Evolutionary conservation across 2,888 invertebrate genomes (phyloP).

Genomic region (Euspilapteryx auroguttella): DNA sequence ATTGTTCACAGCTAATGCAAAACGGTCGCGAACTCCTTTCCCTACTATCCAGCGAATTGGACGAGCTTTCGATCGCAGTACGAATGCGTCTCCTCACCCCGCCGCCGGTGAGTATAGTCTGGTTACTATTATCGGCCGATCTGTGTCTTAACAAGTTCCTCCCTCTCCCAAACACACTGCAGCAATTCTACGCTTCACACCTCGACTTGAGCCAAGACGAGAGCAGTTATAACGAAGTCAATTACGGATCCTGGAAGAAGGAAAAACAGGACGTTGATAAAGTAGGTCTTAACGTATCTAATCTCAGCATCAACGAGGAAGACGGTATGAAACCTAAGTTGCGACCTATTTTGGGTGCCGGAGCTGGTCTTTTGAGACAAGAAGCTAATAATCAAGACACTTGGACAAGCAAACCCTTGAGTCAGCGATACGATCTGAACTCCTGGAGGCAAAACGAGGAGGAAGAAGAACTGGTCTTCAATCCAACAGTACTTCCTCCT

Average conservation of each 20-base stretch:
- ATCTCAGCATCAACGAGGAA: conserved; percentile 30
- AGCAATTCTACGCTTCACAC: conserved; percentile 48
- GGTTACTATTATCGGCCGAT: conserved; percentile 41
- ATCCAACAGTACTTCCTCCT: conserved; percentile 30
- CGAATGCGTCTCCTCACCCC: conserved; percentile 32
- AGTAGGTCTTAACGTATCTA: conserved; percentile 28
- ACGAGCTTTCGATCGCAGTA: conserved; percentile 41
- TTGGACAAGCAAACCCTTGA: conserved; percentile 30
- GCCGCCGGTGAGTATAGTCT: conserved; percentile 37
- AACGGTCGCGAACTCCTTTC: conserved; percentile 43
- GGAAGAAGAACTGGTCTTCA: conserved; percentile 21
- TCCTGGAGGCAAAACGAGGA: conserved; percentile 41
- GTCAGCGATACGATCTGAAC: conserved; percentile 41
- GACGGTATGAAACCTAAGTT: conserved; percentile 34
- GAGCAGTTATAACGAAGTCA: conserved; percentile 32
- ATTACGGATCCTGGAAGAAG: conserved; percentile 45
- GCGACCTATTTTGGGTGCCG: conserved; percentile 44
- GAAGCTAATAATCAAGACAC: conserved; percentile 31
- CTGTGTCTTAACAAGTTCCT: conserved; percentile 47
- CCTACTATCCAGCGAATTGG: conserved; percentile 32
- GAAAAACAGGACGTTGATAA: conserved; percentile 30
- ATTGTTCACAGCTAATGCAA: conserved; percentile 47
- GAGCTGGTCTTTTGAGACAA: conserved; percentile 31
- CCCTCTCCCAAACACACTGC: conserved; percentile 38
- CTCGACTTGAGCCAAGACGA: conserved; percentile 36